Evolutionary conservation across 2,797 vertebrate species (phyloP), one percentile per base, ranked within the genome.

Genomic region (Sarcoramphus papa): DNA sequence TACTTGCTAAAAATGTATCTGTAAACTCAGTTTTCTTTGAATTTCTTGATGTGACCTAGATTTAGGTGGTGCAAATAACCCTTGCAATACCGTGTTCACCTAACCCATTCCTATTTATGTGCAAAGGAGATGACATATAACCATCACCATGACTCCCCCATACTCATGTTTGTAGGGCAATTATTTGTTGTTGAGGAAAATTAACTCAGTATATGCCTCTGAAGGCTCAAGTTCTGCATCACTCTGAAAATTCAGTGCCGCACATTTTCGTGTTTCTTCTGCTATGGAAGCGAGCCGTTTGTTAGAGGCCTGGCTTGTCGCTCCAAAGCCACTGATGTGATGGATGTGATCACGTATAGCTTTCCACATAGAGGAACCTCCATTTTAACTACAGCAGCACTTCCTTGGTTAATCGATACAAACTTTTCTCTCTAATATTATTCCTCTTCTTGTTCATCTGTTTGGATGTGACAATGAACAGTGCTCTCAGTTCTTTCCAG

Each of bases 11-110:
- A 96, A 88, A 87, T 19, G 8, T 85, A n/a, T 88, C 64, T 17
- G 92, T 95, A 76, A 96, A 94, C 85, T 88, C 77, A 47, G 85
- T 93, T 90, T 85, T 88, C 91, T 95, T 94, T 85, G 86, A 85
- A 95, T 91, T 85, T 95, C 80, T 37, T 81, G 6, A 50, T 78
- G 74, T 92, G 94, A 92, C 73, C 95, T 95, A 94, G 88, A 91
- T 95, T 81, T 62, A 67, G 48, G 93, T 90, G 62, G 47, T 80
- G 56, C 70, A 75, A n/a, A 64, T 90, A 92, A 92, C 60, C 43
- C 69, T 85, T 80, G 67, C 85, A 87, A 31, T 47, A 30, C 41
- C n/a, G 24, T 23, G 43, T 60, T 94, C 51, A 70, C n/a, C 35
- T 59, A 70, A 76, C 14, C 21, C 20, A 35, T 84, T 87, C 85